phyloP scores from a whole-genome alignment of 30 jellyfish, hydroid and myxozoan genomes.

The Sanderia malayensis region DNA sequence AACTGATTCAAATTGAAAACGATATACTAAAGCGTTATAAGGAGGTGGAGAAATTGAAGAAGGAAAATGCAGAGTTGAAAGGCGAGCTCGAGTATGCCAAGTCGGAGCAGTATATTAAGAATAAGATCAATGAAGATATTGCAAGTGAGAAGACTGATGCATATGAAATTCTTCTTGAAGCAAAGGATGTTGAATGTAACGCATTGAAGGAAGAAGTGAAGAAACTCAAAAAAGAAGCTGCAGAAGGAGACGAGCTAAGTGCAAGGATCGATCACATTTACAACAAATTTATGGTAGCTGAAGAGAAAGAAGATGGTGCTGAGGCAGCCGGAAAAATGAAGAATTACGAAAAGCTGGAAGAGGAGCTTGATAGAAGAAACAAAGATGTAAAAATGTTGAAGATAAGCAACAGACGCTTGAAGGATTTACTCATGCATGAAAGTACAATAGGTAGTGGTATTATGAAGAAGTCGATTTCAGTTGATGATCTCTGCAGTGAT shows the following conservation, averaged over 20 bases:
- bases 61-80: conserved; percentile 43
- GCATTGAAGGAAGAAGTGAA: conserved; percentile 21
- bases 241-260: conserved; percentile 41
- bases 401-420: not conserved
- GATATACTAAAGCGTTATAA: conserved; percentile 17
- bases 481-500: not conserved
- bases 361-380: not conserved
- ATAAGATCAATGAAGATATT: conserved; percentile 19
- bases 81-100: conserved; percentile 32
- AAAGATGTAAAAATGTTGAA: not conserved
- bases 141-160: conserved; percentile 3
- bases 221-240: conserved; percentile 27
- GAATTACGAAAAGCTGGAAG: not conserved
- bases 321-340: not conserved
- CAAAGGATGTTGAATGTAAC: conserved; percentile 40
- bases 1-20: conserved; percentile 22
- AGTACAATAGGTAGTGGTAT: not conserved
- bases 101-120: conserved; percentile 38
- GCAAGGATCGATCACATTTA: conserved; percentile 47
- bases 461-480: not conserved
- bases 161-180: conserved; percentile 20
- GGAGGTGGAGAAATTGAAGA: conserved; percentile 24
- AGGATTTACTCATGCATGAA: not conserved
- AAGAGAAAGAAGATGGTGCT: not conserved
- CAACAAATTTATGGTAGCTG: conserved; percentile 46